Percentiles rank a stretch among this genome's conserved stretches.
Evolutionary conservation across 1,140 invertebrate genomes (phyloP).

Genomic region (Macrocentrus cingulum): DNA sequence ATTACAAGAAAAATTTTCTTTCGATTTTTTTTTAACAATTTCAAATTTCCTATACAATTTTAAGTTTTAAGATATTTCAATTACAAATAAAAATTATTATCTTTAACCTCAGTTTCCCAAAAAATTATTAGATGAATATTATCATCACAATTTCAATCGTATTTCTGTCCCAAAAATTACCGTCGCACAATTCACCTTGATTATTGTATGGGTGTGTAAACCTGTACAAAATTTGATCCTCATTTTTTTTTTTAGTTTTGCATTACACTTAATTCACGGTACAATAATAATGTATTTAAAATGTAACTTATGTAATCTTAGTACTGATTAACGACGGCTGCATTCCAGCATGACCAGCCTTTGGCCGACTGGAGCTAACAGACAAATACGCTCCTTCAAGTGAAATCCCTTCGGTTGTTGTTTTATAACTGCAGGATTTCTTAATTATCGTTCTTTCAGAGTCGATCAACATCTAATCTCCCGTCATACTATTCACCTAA

Average conservation of each 20-base stretch:
- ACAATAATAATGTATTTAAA: constrained; percentile 59
- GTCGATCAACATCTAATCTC: constrained; percentile 21
- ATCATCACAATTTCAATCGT: no score
- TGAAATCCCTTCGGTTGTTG: constrained; percentile 41
- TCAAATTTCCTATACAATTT: no score
- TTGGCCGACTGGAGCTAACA: constrained; percentile 60
- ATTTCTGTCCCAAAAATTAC: no score
- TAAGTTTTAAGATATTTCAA: no score
- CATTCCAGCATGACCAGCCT: constrained; percentile 58
- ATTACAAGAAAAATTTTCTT: no score
- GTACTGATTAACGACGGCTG: constrained; percentile 58
- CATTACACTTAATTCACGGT: constrained; percentile 35
- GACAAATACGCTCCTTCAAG: constrained; percentile 58
- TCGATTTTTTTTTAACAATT: no score
- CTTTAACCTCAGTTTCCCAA: no score
- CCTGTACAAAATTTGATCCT: constrained; percentile 58
- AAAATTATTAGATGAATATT: no score
- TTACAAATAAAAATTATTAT: no score
- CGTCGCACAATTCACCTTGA: constrained; percentile 35
- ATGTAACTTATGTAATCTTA: constrained; percentile 59
- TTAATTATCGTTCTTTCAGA: background rate
- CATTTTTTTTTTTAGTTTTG: constrained; percentile 31
- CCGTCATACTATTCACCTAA: constrained; percentile 49
- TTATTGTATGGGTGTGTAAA: constrained; percentile 45
- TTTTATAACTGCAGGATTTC: constrained; percentile 16